Percentiles rank a stretch among this genome's conserved stretches.
These are phyloP conservation scores for Chrysoperla carnea DNA, from an alignment of 1,140 invertebrate genomes.

Conservation along the genomic window DNA sequence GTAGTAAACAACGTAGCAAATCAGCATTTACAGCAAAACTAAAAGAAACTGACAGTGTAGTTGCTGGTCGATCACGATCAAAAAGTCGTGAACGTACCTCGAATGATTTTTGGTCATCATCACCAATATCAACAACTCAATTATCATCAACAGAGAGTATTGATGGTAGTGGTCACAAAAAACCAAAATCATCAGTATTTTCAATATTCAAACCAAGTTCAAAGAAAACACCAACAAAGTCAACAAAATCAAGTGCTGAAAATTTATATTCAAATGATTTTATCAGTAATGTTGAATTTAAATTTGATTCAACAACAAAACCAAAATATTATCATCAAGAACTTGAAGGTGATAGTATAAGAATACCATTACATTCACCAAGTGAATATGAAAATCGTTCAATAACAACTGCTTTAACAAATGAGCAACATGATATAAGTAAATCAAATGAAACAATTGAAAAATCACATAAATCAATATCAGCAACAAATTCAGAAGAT, in stretches of 20 bases:
- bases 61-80: slow-evolving; percentile 29
- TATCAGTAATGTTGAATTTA: slow-evolving; percentile 15
- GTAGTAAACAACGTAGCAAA: slow-evolving; percentile 12
- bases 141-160: slow-evolving; percentile 19
- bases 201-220: slow-evolving; percentile 37
- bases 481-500: too few species aligned
- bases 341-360: slow-evolving; percentile 33
- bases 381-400: slow-evolving; percentile 32
- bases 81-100: slow-evolving; percentile 37
- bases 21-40: slow-evolving; percentile 17
- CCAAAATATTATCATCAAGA: slow-evolving; percentile 36
- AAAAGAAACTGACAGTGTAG: slow-evolving; percentile 7
- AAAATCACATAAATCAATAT: too few species aligned
- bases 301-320: slow-evolving; percentile 12
- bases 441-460: too few species aligned
- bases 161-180: slow-evolving; percentile 19
- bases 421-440: too few species aligned
- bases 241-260: slow-evolving; percentile 14
- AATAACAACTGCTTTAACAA: too few species aligned
- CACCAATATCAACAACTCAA: slow-evolving; percentile 20
- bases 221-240: slow-evolving; percentile 12
- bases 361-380: slow-evolving; percentile 46
- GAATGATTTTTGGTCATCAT: slow-evolving; percentile 19
- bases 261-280: slow-evolving; percentile 18
- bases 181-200: slow-evolving; percentile 39